Evolutionary conservation across 2,888 invertebrate genomes (phyloP).

Genomic region (Leptinotarsa rubiginosa): DNA sequence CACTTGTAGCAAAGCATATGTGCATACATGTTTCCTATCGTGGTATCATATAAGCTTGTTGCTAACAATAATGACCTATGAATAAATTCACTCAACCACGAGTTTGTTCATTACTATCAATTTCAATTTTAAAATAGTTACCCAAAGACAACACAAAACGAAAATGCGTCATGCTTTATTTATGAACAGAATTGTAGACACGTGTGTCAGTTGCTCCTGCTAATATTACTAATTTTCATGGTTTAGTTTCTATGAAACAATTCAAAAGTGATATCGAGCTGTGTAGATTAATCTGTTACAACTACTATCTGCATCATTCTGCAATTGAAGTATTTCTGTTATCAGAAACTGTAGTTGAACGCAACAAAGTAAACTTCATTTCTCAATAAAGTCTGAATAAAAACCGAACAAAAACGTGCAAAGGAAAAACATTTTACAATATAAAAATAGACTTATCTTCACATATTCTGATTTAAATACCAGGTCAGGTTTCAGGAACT

Average conservation of each 20-base stretch:
- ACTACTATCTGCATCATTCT: background rate
- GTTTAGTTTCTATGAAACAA: background rate
- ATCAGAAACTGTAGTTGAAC: slow-evolving; percentile 14
- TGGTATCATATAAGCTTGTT: too few species aligned
- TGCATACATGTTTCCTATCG: too few species aligned
- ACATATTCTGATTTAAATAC: slow-evolving; percentile 10
- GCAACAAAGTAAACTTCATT: background rate
- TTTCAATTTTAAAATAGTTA: too few species aligned
- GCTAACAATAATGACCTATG: too few species aligned
- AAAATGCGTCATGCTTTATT: too few species aligned
- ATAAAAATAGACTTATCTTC: slow-evolving; percentile 12
- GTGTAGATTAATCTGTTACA: background rate
- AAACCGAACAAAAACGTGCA: slow-evolving; percentile 16
- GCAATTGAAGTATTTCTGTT: background rate
- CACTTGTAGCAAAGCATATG: too few species aligned
- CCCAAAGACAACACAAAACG: too few species aligned
- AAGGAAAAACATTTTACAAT: background rate
- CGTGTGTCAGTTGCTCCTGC: background rate
- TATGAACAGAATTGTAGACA: background rate
- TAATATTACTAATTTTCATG: background rate
- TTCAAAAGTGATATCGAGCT: background rate
- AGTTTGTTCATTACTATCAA: too few species aligned
- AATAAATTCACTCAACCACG: too few species aligned
- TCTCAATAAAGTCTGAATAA: background rate
- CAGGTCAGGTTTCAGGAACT: slow-evolving; percentile 13